Conservation (phyloP, 2,888 invertebrate species). For the Leuctra nigra region DNA sequence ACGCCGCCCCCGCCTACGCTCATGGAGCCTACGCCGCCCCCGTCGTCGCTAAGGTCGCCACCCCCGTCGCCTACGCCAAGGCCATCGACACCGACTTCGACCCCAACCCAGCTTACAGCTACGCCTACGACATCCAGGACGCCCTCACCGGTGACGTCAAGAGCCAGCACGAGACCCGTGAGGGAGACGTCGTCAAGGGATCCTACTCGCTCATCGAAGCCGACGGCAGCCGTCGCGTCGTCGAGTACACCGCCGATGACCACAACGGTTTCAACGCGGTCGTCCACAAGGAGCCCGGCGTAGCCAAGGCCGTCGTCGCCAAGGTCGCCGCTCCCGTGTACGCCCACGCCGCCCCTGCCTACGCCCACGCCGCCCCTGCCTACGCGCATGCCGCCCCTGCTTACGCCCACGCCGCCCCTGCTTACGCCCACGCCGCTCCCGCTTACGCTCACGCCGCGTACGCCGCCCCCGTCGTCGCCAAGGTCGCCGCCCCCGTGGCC, state of each 20-base stretch:
- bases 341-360: conserved; percentile 22
- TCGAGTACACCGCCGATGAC: conserved; percentile 52
- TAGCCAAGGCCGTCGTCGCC: conserved; percentile 24
- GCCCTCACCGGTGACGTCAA: conserved; percentile 49
- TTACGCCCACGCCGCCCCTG: conserved; percentile 19
- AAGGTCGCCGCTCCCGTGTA: conserved; percentile 35
- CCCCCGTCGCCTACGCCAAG: conserved; percentile 28
- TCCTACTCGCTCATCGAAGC: conserved; percentile 49
- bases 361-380: conserved; percentile 24
- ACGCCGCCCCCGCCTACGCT: conserved; percentile 29
- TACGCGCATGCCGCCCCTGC: conserved; percentile 18
- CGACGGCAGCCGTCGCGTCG: conserved; percentile 49
- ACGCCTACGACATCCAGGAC: conserved; percentile 49
- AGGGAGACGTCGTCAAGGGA: conserved; percentile 50
- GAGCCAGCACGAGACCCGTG: conserved; percentile 47
- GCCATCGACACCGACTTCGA: conserved; percentile 38
- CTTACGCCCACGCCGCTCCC: conserved; percentile 27
- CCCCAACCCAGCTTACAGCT: conserved; percentile 50
- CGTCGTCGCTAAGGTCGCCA: conserved; percentile 27
- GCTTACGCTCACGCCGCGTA: conserved; percentile 26
- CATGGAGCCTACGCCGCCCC: too few relatives aligned
- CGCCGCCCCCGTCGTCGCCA: conserved; percentile 26
- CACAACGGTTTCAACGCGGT: conserved; percentile 53
- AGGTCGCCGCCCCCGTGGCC: conserved; percentile 29
- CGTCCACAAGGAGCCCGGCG: conserved; percentile 45